These are phyloP conservation scores for Xestia sexstrigata DNA, from an alignment of 2,888 invertebrate genomes.

Conservation along the genomic window DNA sequence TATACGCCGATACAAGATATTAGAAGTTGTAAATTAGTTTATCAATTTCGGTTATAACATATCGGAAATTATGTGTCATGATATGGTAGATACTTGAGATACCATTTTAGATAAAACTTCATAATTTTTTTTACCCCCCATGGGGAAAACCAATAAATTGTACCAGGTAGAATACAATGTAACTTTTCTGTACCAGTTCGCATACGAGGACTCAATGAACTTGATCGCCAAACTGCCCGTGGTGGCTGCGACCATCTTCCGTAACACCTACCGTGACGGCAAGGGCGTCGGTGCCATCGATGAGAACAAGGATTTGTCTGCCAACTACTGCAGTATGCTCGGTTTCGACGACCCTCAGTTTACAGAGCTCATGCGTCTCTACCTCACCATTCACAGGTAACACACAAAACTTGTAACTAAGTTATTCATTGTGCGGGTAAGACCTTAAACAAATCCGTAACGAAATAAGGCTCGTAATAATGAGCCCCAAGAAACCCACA, in stretches of 20 bases:
- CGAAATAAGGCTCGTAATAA: not conserved
- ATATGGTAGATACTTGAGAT: slow-evolving; percentile 10
- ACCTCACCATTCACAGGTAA: slow-evolving; percentile 96
- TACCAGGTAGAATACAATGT: slow-evolving; percentile 13
- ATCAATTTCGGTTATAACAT: slow-evolving; percentile 32
- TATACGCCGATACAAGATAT: slow-evolving; percentile 27
- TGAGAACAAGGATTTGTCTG: slow-evolving; percentile 97
- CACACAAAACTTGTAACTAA: not conserved
- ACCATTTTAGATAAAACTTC: not conserved
- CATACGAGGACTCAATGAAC: slow-evolving; percentile 98
- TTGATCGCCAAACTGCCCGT: slow-evolving; percentile 98
- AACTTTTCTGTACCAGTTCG: slow-evolving; percentile 85
- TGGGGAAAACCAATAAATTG: not conserved
- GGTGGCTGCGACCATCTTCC: slow-evolving; percentile 98
- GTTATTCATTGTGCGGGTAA: not conserved
- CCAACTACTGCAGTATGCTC: slow-evolving; percentile 97
- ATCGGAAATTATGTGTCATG: slow-evolving; percentile 9
- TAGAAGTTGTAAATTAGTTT: slow-evolving; percentile 32
- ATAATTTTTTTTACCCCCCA: not conserved
- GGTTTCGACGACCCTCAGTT: slow-evolving; percentile 96
- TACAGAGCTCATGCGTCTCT: slow-evolving; percentile 97
- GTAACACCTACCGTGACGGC: slow-evolving; percentile 96
- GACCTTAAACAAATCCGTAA: not conserved
- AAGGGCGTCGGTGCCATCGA: slow-evolving; percentile 97
- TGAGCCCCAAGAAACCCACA: not conserved